phyloP scores from a whole-genome alignment of 2,888 invertebrate genomes.

The Eupeodes luniger region DNA sequence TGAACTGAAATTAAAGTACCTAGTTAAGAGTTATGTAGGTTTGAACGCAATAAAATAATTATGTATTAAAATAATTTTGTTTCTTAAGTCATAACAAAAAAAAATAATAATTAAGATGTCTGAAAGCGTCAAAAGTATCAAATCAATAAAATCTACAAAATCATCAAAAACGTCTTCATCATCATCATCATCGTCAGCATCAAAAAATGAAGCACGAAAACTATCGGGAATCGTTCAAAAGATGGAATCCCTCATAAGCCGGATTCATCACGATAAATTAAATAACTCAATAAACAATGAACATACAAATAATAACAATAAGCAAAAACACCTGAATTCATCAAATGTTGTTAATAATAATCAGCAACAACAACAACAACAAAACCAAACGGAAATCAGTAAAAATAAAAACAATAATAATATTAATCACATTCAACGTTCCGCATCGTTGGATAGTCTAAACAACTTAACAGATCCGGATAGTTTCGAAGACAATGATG shows the following conservation, averaged over 20 bases:
- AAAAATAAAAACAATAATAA: constrained; percentile 59
- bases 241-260: constrained; percentile 81
- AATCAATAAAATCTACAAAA: constrained; percentile 76
- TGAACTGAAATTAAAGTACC: not conserved
- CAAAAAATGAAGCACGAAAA: constrained; percentile 77
- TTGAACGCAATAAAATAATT: not conserved
- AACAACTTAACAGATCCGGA: constrained; percentile 89
- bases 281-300: constrained; percentile 77
- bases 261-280: constrained; percentile 81
- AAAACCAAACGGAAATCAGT: constrained; percentile 50
- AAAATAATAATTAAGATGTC: constrained; percentile 79
- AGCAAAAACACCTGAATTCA: constrained; percentile 38
- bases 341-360: constrained; percentile 33
- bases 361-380: constrained; percentile 46
- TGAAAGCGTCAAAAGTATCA: constrained; percentile 79
- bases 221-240: constrained; percentile 82
- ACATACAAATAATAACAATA: constrained; percentile 76
- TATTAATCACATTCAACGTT: constrained; percentile 76
- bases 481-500: constrained; percentile 86
- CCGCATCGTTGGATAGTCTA: constrained; percentile 88
- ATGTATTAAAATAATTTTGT: not conserved
- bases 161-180: constrained; percentile 77
- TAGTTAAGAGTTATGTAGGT: not conserved
- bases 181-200: constrained; percentile 63
- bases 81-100: not conserved